Evolutionary conservation across 2,797 vertebrate genomes (phyloP).

Genomic region (Pseudochaenichthys georgianus): DNA sequence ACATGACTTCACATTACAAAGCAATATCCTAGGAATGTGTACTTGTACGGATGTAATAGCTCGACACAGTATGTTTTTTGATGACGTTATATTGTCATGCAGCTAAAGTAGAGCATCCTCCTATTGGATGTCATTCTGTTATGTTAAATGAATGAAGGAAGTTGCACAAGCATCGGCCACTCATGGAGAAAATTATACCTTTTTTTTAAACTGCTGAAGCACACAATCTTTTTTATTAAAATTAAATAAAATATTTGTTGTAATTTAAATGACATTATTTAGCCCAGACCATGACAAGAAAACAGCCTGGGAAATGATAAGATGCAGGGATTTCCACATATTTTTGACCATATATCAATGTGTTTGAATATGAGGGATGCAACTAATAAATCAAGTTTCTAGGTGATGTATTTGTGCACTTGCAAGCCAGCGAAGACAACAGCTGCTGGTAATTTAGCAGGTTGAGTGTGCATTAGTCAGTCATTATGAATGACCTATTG

Average conservation of each 20-base stretch:
- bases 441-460: constrained; percentile 13
- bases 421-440: not conserved
- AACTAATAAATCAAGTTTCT: no score
- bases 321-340: not conserved
- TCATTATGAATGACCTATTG: constrained; percentile 4
- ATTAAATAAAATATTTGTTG: not conserved
- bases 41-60: no score
- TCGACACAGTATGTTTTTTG: no score
- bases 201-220: not conserved
- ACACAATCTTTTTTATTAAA: not conserved
- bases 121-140: no score
- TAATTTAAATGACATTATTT: not conserved
- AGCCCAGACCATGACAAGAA: not conserved
- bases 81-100: no score
- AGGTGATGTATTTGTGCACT: not conserved
- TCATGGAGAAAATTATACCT: no score
- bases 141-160: no score
- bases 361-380: no score
- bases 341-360: not conserved
- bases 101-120: no score
- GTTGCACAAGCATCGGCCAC: no score
- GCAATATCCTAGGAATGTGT: no score
- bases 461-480: constrained; percentile 13
- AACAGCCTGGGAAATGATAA: not conserved
- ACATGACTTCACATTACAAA: no score